These are phyloP conservation scores for Sebastes trivittatus DNA, from an alignment of 2,797 vertebrate genomes.

Conservation along the genomic window DNA sequence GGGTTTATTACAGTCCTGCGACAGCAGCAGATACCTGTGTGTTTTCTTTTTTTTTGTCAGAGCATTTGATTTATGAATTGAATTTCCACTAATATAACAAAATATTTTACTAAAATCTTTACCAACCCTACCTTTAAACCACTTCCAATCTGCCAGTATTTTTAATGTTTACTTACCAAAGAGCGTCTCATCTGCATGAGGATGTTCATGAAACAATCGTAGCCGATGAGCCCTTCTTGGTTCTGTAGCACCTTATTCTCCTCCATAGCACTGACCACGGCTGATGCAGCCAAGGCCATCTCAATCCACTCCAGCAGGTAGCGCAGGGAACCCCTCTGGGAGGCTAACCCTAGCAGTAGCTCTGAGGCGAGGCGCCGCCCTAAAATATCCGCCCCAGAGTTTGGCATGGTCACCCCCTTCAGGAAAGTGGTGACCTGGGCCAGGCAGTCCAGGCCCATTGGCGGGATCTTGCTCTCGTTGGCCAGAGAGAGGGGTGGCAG, in stretches of 20 bases:
- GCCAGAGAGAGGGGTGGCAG: conserved; percentile 94
- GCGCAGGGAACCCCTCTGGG: conserved; percentile 93
- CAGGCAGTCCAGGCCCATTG: conserved; percentile 97
- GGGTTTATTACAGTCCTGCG: too few species aligned
- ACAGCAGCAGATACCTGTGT: too few species aligned
- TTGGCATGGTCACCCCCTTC: conserved; percentile 96
- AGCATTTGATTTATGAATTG: too few species aligned
- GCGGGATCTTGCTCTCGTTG: conserved; percentile 98
- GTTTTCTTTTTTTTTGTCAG: too few species aligned
- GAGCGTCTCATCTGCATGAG: conserved; percentile 97
- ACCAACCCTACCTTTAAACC: not conserved
- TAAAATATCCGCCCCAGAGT: conserved; percentile 94
- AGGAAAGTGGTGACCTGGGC: conserved; percentile 96
- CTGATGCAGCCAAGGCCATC: conserved; percentile 95
- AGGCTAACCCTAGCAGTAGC: conserved; percentile 92
- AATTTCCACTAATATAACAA: too few species aligned
- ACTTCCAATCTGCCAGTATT: not conserved
- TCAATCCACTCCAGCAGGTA: conserved; percentile 99
- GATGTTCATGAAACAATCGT: conserved; percentile 98
- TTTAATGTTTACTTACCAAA: conserved; percentile 82
- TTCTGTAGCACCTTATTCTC: conserved; percentile 82
- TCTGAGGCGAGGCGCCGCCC: conserved; percentile 94
- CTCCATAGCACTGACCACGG: conserved; percentile 91
- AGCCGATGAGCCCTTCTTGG: conserved; percentile 94
- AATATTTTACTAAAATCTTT: too few species aligned